Base-by-base conservation (phyloP, 2,888 invertebrate genomes). In the Ormia ochracea region DNA sequence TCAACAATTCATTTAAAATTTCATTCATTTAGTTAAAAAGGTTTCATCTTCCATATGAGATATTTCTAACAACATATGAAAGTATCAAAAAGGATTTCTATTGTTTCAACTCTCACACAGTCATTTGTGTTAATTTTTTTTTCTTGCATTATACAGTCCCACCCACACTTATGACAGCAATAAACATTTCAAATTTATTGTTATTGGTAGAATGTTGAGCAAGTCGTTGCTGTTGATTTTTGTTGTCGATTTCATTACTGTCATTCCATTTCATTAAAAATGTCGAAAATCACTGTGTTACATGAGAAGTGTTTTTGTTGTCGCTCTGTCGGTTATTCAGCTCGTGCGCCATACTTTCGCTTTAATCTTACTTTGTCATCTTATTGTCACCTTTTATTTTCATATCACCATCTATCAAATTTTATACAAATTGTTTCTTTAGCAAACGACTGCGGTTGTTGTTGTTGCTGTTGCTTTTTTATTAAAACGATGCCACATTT, bases 241-340 rank as follows among this genome's bases (percentile, higher is more conserved):
- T 48, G 19, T 33, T 52, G 36, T 58, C 70, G 70, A 69, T 70
- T 52, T 69, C 81, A 73, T 81, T 79, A 73, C 72, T 79, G 86
- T 86, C 87, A 86, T 87, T 87, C 86, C 86, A 87, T 86, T 87
- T n/a, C n/a, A n/a, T n/a, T 86, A 86, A 86, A 86, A 84, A 33
- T 86, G 84, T 84, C 84, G 80, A 82, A 77, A 75, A 59, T 59
- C 59, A 38, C 23, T 65, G 38, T 70, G 33, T 41, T 77, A 58
- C 2, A 45, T 26, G 17, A 33, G n/a, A n/a, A 31, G n/a, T n/a
- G 14, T 45, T 28, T 41, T 28, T n/a, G 12, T 28, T 17, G 21
- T 28, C 21, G 9, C 10, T 50, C 45, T 50, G 48, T 61, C 38
- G 23, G 59, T 43, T 36, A 17, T 36, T n/a, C 21, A 6, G 63